These are phyloP conservation scores for Sebastes nivosus DNA, from an alignment of 2,797 vertebrate species.

Conservation along the genomic window DNA sequence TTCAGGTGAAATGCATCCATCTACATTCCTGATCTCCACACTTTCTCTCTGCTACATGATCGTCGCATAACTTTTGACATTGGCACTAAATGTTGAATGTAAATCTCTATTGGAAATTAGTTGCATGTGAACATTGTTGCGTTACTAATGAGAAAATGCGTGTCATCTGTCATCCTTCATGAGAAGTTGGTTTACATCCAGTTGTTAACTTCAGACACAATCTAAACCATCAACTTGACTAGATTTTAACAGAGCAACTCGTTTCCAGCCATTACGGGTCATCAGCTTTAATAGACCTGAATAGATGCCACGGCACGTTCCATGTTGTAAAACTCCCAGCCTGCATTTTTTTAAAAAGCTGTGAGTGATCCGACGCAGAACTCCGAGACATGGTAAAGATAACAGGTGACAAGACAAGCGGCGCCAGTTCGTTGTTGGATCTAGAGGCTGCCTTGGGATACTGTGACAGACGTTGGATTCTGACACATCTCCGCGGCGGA, in stretches of 20 bases:
- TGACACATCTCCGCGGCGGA: slow-evolving; percentile 72
- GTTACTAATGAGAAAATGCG: background rate
- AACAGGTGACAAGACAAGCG: slow-evolving; percentile 80
- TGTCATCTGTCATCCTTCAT: slow-evolving; percentile 31
- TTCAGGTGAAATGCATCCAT: background rate
- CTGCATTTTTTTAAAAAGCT: slow-evolving; percentile 61
- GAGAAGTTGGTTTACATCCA: slow-evolving; percentile 23
- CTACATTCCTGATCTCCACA: background rate
- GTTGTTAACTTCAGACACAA: slow-evolving; percentile 11
- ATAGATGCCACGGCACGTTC: slow-evolving; percentile 49
- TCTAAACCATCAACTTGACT: slow-evolving; percentile 32
- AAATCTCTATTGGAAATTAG: slow-evolving; percentile 1
- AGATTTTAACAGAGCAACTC: slow-evolving; percentile 22
- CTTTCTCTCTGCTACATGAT: background rate
- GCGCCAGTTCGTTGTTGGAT: slow-evolving; percentile 66
- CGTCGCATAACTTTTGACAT: background rate
- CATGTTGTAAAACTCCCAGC: slow-evolving; percentile 45
- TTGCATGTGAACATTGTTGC: background rate
- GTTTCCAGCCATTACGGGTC: slow-evolving; percentile 43
- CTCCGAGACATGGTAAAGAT: slow-evolving; percentile 68
- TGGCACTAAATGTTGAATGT: slow-evolving; percentile 2
- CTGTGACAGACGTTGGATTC: slow-evolving; percentile 71
- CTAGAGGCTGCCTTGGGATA: slow-evolving; percentile 72
- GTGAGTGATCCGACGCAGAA: slow-evolving; percentile 63
- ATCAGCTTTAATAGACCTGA: slow-evolving; percentile 58